Evolutionary conservation across 2,113 vertebrate genomes (phyloP).

Genomic region (Trematomus loennbergii): DNA sequence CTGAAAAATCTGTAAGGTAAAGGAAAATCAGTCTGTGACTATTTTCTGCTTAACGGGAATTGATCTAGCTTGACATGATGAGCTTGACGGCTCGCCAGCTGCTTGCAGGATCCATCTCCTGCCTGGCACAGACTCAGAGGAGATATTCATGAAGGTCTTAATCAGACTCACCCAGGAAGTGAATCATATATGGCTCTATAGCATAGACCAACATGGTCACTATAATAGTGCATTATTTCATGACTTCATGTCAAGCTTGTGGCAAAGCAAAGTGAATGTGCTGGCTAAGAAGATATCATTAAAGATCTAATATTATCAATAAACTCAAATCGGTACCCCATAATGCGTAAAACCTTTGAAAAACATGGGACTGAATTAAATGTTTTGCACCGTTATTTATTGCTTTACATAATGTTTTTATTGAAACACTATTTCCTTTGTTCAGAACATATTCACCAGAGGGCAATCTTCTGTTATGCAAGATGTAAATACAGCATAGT

Average conservation of each 20-base stretch:
- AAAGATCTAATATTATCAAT: slow-evolving; percentile 7
- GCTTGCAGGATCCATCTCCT: slow-evolving; percentile 16
- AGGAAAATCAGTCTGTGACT: slow-evolving; percentile 38
- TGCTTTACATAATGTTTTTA: slow-evolving; percentile 18
- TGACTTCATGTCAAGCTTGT: slow-evolving; percentile 7
- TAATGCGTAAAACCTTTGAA: neutral
- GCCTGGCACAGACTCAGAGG: slow-evolving; percentile 20
- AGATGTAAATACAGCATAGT: slow-evolving; percentile 2
- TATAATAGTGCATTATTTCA: slow-evolving; percentile 13
- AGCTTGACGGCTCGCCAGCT: slow-evolving; percentile 48
- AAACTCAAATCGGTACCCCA: neutral
- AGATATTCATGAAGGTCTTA: slow-evolving; percentile 29
- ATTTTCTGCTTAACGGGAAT: slow-evolving; percentile 25
- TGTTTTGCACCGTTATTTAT: neutral
- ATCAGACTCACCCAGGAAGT: slow-evolving; percentile 32
- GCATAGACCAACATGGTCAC: neutral
- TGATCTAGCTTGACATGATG: slow-evolving; percentile 41
- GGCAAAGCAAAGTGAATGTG: slow-evolving; percentile 8
- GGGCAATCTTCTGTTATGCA: neutral
- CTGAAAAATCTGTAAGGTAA: slow-evolving; percentile 17
- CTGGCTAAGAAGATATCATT: neutral
- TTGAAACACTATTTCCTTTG: neutral
- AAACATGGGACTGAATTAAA: neutral
- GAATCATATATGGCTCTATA: slow-evolving; percentile 5
- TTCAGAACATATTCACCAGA: neutral